Evolutionary conservation across 2,113 vertebrate genomes (phyloP).

Genomic region (Ictalurus punctatus): DNA sequence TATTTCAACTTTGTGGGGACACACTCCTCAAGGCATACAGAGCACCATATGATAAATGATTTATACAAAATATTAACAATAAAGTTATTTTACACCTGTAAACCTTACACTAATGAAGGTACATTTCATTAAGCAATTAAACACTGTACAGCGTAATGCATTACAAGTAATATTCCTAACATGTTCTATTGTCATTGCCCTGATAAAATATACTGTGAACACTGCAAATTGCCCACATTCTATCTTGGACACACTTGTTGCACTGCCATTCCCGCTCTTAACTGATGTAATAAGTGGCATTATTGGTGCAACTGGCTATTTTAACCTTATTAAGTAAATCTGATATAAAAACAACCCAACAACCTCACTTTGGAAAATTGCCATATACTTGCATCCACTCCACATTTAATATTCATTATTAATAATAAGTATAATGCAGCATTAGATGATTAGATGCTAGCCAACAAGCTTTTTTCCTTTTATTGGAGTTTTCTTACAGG

Average conservation of each 20-base stretch:
- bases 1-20: background rate
- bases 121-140: background rate
- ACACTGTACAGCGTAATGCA: background rate
- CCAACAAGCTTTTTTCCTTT: background rate
- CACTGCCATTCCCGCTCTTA: background rate
- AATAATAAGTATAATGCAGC: background rate
- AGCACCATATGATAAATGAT: background rate
- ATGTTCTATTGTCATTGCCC: background rate
- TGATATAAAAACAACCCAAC: background rate
- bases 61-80: background rate
- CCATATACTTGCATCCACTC: background rate
- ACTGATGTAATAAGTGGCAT: background rate
- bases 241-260: background rate
- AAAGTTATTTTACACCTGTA: background rate
- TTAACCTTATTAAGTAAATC: background rate
- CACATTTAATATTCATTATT: background rate
- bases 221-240: background rate
- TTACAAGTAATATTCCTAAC: background rate
- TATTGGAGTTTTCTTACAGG: background rate
- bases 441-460: background rate
- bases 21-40: background rate
- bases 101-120: background rate
- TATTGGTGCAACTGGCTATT: background rate
- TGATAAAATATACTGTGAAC: background rate
- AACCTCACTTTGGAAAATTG: background rate